These are phyloP conservation scores for Drosophila neutralis DNA, from an alignment of 2,888 invertebrate genomes.

Conservation along the genomic window DNA sequence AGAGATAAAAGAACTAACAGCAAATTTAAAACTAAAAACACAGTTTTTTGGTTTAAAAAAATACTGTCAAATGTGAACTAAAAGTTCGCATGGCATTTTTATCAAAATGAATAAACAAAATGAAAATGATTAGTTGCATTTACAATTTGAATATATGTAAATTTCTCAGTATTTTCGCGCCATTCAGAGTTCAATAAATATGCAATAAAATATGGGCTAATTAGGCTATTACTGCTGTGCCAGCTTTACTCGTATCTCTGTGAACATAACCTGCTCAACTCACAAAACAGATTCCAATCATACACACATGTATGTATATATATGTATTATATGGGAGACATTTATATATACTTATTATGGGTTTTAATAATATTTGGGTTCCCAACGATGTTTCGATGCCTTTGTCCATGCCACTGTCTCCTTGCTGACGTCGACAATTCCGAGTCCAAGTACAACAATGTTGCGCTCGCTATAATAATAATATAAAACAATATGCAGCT, in stretches of 20 bases:
- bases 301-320: constrained; percentile 9
- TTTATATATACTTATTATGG: neutral
- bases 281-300: neutral
- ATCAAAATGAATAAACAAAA: neutral
- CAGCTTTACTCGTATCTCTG: constrained; percentile 17
- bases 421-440: constrained; percentile 57
- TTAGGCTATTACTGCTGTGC: neutral
- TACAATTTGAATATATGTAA: neutral
- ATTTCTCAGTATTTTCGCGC: neutral
- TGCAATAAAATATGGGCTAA: neutral
- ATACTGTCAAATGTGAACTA: neutral
- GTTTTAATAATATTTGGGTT: constrained; percentile 18
- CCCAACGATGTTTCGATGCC: constrained; percentile 31
- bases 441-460: constrained; percentile 16
- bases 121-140: neutral
- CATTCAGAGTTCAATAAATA: neutral
- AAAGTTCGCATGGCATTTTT: neutral
- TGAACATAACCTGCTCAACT: constrained; percentile 39
- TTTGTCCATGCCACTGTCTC: constrained; percentile 39
- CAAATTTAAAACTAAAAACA: too few species aligned
- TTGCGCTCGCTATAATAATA: constrained; percentile 29
- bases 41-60: neutral
- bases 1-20: too few species aligned
- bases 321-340: neutral
- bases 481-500: constrained; percentile 15